Evolutionary conservation across 2,888 invertebrate genomes (phyloP).

Genomic region (Trisateles emortualis): DNA sequence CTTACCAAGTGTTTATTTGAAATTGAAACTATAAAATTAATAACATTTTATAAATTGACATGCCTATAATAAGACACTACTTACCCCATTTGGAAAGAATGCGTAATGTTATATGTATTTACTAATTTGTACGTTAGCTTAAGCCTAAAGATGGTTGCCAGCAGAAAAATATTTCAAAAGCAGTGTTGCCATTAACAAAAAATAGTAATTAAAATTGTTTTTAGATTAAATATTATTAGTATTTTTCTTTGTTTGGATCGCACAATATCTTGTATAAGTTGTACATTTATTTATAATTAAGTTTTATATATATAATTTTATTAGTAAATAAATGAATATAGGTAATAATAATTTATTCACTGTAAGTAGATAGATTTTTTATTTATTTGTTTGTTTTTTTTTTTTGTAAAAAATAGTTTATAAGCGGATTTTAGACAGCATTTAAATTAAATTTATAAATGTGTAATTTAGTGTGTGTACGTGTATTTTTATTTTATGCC

Average conservation of each 20-base stretch:
- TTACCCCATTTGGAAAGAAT: no score
- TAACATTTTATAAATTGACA: no score
- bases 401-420: conserved; percentile 53
- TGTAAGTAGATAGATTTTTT: conserved; percentile 51
- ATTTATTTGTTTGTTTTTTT: conserved; percentile 42
- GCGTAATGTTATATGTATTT: no score
- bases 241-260: conserved; percentile 31
- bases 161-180: conserved; percentile 16
- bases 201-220: conserved; percentile 28
- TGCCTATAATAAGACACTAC: no score
- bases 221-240: conserved; percentile 34
- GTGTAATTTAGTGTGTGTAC: conserved; percentile 48
- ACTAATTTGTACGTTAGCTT: no score
- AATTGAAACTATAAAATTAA: no score
- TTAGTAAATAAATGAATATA: conserved; percentile 32
- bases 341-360: conserved; percentile 48
- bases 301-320: conserved; percentile 41
- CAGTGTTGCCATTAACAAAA: conserved; percentile 35
- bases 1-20: no score
- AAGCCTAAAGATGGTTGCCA: conserved; percentile 22
- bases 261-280: conserved; percentile 44
- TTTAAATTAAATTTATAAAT: conserved; percentile 51
- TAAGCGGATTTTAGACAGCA: conserved; percentile 52
- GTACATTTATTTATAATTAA: conserved; percentile 44
- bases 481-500: conserved; percentile 54